These are phyloP conservation scores for Pituophis catenifer DNA, from an alignment of 2,113 vertebrate species.

Conservation along the genomic window DNA sequence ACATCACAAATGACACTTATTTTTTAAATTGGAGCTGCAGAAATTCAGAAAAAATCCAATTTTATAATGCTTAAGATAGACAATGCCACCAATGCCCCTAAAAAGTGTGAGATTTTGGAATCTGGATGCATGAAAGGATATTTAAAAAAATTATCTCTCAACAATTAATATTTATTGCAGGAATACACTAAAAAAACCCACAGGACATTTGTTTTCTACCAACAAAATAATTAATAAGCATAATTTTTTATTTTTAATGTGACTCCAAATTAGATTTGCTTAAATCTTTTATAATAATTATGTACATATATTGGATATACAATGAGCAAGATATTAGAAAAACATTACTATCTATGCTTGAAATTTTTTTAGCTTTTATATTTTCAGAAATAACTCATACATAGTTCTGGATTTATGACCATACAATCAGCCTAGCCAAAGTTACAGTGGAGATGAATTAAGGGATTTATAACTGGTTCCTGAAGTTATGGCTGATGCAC, in stretches of 20 bases:
- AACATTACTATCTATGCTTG: not conserved
- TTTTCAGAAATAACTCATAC: not conserved
- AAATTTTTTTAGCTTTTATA: conserved; percentile 1
- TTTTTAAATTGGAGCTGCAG: not conserved
- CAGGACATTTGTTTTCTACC: not conserved
- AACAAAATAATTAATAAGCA: not conserved
- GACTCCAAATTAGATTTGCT: not conserved
- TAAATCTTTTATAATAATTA: not conserved
- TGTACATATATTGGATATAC: not conserved
- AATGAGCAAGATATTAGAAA: not conserved
- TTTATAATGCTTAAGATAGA: not conserved
- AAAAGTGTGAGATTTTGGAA: not conserved
- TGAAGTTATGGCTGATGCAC: not conserved
- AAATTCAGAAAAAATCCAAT: not conserved
- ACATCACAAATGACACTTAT: not conserved
- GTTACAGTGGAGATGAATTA: not conserved
- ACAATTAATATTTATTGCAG: not conserved
- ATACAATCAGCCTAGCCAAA: not conserved
- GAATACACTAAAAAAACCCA: not conserved
- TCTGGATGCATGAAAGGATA: not conserved
- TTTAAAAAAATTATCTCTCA: not conserved
- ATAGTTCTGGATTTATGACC: not conserved
- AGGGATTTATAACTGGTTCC: not conserved
- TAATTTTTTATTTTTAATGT: not conserved
- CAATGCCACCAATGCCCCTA: not conserved